Base-by-base conservation (phyloP, 2,113 vertebrate genomes). In the Amphiprion percula region DNA sequence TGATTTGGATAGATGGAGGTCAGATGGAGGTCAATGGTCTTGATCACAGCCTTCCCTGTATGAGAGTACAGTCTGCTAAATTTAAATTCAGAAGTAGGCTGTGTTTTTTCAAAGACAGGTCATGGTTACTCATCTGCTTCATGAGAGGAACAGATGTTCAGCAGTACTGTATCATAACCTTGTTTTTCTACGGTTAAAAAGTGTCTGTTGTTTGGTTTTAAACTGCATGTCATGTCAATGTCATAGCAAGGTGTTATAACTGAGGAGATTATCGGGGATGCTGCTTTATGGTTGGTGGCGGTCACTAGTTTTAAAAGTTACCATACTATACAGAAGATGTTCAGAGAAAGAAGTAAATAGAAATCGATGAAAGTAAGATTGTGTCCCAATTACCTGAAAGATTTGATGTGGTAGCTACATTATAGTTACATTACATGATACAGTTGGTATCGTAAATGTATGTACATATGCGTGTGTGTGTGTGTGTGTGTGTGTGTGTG, bases 101-200 rank as follows among this genome's bases (percentile, higher is more conserved):
- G 59, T 50, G 46, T 54, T 79, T 72, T 47, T 67, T 23, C 44
- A 37, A 37, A 37, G 33, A 6, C 7, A 8, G 7, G 56, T 47
- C 46, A 37, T 37, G 8, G 33, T 37, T 37, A 37, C 33, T 37
- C 24, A 73, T 49, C 37, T 39, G 66, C 39, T 46, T 23, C 52
- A 60, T 39, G 53, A n/a, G 24, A 30, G 74, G 74, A 71, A 77
- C 84, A 77, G 75, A 79, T 89, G 75, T 67, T 78, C 56, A 46
- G 46, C 75, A 55, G 41, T 68, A 50, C 47, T 58, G 41, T 58
- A 77, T 81, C 50, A n/a, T 78, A 79, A 61, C 70, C 62, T 69
- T 68, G 71, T 44, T 12, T 44, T 14, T 50, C 58, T 67, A 63
- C 46, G 37, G 53, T 58, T 54, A 44, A 74, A 66, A 66, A 54